Evolutionary conservation across 2,888 invertebrate species (phyloP).

Genomic region (Tridacna gigas): DNA sequence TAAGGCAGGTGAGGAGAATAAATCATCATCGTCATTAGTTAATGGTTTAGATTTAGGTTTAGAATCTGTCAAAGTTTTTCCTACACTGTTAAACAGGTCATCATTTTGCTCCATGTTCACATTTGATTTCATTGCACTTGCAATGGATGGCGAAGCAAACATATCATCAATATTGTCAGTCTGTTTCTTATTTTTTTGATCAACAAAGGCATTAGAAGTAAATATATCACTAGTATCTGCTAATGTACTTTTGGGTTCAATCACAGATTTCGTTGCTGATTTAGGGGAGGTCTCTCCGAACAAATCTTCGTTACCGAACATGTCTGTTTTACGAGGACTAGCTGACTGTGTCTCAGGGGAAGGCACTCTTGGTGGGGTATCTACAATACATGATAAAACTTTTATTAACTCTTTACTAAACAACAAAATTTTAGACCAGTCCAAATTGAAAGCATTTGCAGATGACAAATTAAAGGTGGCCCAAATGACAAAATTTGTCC

Average conservation of each 20-base stretch:
- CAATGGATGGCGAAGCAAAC: slow-evolving; percentile 41
- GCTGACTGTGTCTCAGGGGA: slow-evolving; percentile 36
- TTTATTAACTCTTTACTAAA: background rate
- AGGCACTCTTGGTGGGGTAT: slow-evolving; percentile 50
- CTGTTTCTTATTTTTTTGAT: slow-evolving; percentile 32
- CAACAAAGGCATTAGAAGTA: slow-evolving; percentile 40
- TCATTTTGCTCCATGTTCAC: slow-evolving; percentile 11
- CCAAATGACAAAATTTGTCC: no score
- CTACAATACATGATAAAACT: slow-evolving; percentile 1
- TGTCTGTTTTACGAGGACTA: slow-evolving; percentile 58
- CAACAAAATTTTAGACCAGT: background rate
- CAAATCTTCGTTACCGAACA: slow-evolving; percentile 79
- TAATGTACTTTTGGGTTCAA: slow-evolving; percentile 35
- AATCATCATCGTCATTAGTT: slow-evolving; percentile 64
- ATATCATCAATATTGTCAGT: slow-evolving; percentile 58
- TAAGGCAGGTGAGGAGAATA: slow-evolving; percentile 64
- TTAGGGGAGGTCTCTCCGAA: slow-evolving; percentile 39
- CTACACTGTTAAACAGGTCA: slow-evolving; percentile 27
- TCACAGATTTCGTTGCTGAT: slow-evolving; percentile 29
- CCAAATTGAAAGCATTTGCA: background rate
- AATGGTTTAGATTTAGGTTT: slow-evolving; percentile 16
- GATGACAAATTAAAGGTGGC: background rate
- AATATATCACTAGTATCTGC: slow-evolving; percentile 57
- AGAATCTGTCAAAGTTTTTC: slow-evolving; percentile 8
- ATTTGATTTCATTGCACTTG: slow-evolving; percentile 17